Conservation (phyloP, 92 coral and sea anemone genomes). For the Porites rus region DNA sequence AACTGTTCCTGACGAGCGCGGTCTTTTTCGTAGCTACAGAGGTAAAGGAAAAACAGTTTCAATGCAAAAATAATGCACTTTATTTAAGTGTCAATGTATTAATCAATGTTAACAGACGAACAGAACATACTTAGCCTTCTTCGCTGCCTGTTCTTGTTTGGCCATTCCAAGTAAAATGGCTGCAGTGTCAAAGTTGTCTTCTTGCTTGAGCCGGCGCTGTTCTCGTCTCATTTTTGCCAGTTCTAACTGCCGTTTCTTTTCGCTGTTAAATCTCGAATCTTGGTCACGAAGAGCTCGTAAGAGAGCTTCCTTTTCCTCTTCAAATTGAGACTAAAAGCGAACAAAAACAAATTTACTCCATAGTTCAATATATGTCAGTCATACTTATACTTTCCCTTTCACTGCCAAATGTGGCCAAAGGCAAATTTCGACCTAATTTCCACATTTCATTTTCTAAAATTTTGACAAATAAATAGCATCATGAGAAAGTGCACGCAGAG, state of each 20-base stretch:
- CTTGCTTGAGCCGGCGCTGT: slow-evolving; percentile 83
- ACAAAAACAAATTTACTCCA: background rate
- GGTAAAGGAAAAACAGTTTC: background rate
- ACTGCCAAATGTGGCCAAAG: too few relatives aligned
- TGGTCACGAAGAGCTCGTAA: slow-evolving; percentile 90
- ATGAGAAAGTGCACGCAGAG: too few relatives aligned
- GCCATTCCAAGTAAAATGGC: slow-evolving; percentile 93
- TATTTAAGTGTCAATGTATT: too few relatives aligned
- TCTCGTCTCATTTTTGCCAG: slow-evolving; percentile 95
- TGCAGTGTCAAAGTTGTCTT: slow-evolving; percentile 97
- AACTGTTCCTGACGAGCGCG: slow-evolving; percentile 95
- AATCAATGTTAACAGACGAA: background rate
- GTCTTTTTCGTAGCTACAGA: slow-evolving; percentile 83
- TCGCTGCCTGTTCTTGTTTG: slow-evolving; percentile 81
- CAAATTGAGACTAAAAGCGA: slow-evolving; percentile 85
- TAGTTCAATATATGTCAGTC: background rate
- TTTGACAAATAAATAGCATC: too few relatives aligned
- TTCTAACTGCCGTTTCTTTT: slow-evolving; percentile 88
- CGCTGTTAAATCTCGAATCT: slow-evolving; percentile 83
- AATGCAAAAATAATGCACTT: background rate
- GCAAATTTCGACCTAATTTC: too few relatives aligned
- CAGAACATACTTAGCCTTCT: slow-evolving; percentile 82
- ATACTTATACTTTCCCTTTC: too few relatives aligned
- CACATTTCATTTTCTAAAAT: too few relatives aligned
- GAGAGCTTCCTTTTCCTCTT: slow-evolving; percentile 94